A percentile compares a stretch with the other conserved stretches of the same genome.
Evolutionary conservation across 2,113 vertebrate genomes (phyloP).

Genomic region (Engraulis encrasicolus): DNA sequence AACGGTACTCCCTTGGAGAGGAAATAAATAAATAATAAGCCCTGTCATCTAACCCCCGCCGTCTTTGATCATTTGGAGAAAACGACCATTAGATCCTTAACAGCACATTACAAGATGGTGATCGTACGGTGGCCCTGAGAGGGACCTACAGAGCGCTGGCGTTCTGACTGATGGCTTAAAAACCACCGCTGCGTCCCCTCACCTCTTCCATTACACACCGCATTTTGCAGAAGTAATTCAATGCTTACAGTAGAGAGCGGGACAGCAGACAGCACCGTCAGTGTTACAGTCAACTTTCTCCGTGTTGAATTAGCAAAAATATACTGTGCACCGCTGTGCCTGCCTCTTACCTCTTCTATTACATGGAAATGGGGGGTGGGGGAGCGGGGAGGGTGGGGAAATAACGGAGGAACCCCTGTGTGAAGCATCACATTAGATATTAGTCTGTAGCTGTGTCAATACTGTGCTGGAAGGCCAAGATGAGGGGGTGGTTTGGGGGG

Average conservation of each 20-base stretch:
- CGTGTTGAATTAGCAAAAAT: no score
- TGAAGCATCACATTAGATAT: not conserved
- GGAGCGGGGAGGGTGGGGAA: not conserved
- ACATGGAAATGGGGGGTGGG: not conserved
- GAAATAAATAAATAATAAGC: constrained; percentile 73
- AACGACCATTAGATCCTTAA: constrained; percentile 51
- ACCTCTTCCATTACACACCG: not conserved
- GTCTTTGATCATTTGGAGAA: constrained; percentile 58
- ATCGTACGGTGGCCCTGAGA: constrained; percentile 31
- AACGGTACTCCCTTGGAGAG: constrained; percentile 58
- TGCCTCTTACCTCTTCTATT: not conserved
- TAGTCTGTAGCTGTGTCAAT: not conserved
- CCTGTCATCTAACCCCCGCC: constrained; percentile 35
- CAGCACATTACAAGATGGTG: constrained; percentile 50
- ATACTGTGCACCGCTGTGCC: not conserved
- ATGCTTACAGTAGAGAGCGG: no score
- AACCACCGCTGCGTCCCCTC: not conserved
- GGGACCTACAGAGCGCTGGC: not conserved
- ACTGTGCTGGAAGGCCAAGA: no score
- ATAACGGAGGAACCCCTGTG: no score
- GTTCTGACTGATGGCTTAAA: not conserved
- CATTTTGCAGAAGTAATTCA: no score
- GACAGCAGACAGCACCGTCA: no score
- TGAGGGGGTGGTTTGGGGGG: no score
- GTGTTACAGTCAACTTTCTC: no score